These are phyloP conservation scores for Cavia porcellus DNA, from an alignment of 2,113 vertebrate species.

Conservation along the genomic window DNA sequence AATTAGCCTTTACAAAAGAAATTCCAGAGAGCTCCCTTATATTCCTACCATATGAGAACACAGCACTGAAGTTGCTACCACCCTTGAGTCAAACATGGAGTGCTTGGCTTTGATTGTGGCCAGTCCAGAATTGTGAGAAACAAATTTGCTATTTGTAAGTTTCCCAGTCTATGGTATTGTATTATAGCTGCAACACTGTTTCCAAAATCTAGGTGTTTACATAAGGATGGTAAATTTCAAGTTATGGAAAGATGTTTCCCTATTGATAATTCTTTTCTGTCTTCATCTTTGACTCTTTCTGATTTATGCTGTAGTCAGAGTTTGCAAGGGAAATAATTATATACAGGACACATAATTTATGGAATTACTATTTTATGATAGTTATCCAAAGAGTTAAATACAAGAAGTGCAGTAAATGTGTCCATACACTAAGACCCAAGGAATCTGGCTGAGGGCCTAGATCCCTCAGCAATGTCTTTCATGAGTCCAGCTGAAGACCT, in stretches of 20 bases:
- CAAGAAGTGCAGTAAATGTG: too few relatives aligned
- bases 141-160: neutral
- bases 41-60: neutral
- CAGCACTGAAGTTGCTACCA: neutral
- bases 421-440: too few relatives aligned
- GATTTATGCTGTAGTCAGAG: neutral
- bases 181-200: neutral
- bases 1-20: neutral
- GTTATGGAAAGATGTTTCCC: too few relatives aligned
- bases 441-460: too few relatives aligned
- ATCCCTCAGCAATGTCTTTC: too few relatives aligned
- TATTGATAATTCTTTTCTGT: neutral
- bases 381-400: too few relatives aligned
- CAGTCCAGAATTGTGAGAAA: neutral
- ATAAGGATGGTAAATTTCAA: neutral
- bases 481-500: too few relatives aligned
- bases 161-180: neutral
- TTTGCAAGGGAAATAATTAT: too few relatives aligned
- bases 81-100: neutral
- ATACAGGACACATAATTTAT: too few relatives aligned
- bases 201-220: neutral
- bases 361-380: too few relatives aligned
- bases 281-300: neutral
- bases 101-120: too few relatives aligned
- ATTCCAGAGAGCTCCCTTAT: neutral